These are phyloP conservation scores for Hydrotaea cyrtoneurina DNA, from an alignment of 2,888 invertebrate species.

Conservation along the genomic window DNA sequence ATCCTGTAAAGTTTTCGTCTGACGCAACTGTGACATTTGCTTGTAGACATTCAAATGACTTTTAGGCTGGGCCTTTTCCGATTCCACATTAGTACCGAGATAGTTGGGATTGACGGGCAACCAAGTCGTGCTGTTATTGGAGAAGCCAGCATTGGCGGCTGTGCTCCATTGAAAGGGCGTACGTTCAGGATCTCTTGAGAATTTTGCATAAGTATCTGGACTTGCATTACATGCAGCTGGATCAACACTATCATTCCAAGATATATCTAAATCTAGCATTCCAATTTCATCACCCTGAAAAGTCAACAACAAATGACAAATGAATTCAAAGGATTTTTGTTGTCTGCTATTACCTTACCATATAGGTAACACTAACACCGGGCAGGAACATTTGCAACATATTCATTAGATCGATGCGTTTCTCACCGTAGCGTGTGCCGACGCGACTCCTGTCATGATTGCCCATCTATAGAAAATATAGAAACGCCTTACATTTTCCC, in stretches of 20 bases:
- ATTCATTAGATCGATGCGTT: conserved; percentile 89
- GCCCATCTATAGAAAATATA: conserved; percentile 82
- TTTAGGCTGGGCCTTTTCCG: conserved; percentile 78
- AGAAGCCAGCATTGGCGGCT: conserved; percentile 78
- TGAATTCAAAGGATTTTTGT: too few species aligned
- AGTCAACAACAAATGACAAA: too few species aligned
- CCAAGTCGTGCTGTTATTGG: conserved; percentile 76
- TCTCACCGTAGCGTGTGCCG: conserved; percentile 84
- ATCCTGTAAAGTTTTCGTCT: conserved; percentile 73
- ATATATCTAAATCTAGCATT: conserved; percentile 81
- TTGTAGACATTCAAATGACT: conserved; percentile 85
- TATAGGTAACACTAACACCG: conserved; percentile 84
- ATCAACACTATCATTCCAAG: conserved; percentile 83
- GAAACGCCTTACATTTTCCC: too few species aligned
- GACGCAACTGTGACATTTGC: conserved; percentile 81
- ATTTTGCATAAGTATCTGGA: conserved; percentile 82
- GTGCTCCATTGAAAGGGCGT: conserved; percentile 85
- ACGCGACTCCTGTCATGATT: conserved; percentile 87
- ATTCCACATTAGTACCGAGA: conserved; percentile 82
- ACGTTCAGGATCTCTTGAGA: conserved; percentile 84
- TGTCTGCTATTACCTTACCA: conserved; percentile 80
- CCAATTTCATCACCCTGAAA: conserved; percentile 81
- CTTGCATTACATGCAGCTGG: conserved; percentile 82
- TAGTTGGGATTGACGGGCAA: conserved; percentile 84
- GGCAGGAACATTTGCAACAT: conserved; percentile 86